These are phyloP conservation scores for Xenotilapia caudafasciata DNA, from an alignment of 2,113 vertebrate species.

Conservation along the genomic window DNA sequence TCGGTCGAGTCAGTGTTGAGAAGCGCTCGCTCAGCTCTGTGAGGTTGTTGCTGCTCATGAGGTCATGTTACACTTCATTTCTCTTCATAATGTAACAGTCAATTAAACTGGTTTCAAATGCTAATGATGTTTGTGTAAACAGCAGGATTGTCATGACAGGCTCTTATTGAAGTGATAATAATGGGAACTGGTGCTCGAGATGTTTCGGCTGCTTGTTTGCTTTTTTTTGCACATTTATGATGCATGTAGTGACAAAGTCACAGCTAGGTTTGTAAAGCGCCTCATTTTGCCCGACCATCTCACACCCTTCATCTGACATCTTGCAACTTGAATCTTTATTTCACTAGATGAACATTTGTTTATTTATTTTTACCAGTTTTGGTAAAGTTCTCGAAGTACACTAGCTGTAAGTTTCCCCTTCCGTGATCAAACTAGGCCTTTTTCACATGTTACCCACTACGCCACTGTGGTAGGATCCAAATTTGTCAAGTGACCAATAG, in stretches of 20 bases:
- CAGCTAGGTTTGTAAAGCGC: neutral
- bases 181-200: neutral
- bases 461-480: neutral
- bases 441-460: accelerated
- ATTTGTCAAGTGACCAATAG: too few species aligned
- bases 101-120: neutral
- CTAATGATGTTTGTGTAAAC: conserved; percentile 34
- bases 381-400: accelerated
- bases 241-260: neutral
- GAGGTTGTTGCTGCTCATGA: conserved; percentile 17
- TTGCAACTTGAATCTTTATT: neutral
- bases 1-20: conserved; percentile 39
- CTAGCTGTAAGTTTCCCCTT: neutral
- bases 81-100: conserved; percentile 34
- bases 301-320: neutral
- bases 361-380: neutral
- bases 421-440: neutral
- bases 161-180: neutral
- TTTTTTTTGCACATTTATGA: neutral
- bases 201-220: neutral
- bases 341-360: neutral
- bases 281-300: neutral
- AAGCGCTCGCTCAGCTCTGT: conserved; percentile 12
- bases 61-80: conserved; percentile 42
- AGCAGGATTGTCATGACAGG: neutral